These are phyloP conservation scores for Agrochola macilenta DNA, from an alignment of 2,888 invertebrate species.

Conservation along the genomic window DNA sequence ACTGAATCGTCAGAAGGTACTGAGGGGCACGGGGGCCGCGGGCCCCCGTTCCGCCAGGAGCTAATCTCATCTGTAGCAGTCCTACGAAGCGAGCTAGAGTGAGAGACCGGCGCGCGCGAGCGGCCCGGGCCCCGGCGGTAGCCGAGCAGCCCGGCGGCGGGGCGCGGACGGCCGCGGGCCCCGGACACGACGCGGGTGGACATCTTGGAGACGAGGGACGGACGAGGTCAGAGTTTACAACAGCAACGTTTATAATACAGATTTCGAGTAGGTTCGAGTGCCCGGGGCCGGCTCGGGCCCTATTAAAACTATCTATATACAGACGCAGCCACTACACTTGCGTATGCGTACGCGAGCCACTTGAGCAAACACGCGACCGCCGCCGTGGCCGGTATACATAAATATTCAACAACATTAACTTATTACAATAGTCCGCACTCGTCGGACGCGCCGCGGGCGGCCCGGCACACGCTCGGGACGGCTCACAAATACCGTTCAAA, in stretches of 20 bases:
- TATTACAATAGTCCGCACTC: conserved; percentile 70
- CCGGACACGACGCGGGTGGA: conserved; percentile 64
- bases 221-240: conserved; percentile 72
- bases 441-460: conserved; percentile 69
- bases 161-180: conserved; percentile 47
- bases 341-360: conserved; percentile 84
- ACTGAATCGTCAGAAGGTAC: conserved; percentile 82
- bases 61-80: conserved; percentile 79
- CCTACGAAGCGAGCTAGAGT: conserved; percentile 80
- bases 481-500: conserved; percentile 76
- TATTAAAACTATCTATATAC: conserved; percentile 86
- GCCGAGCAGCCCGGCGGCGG: conserved; percentile 35
- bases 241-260: conserved; percentile 71
- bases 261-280: conserved; percentile 70
- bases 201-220: conserved; percentile 69
- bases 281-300: conserved; percentile 75
- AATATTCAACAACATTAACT: conserved; percentile 79
- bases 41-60: conserved; percentile 66
- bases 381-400: conserved; percentile 73
- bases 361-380: conserved; percentile 84
- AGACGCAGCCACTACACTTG: conserved; percentile 85
- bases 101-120: conserved; percentile 69
- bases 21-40: conserved; percentile 63
- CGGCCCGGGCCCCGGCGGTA: conserved; percentile 68
- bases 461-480: conserved; percentile 73